Percentiles rank a stretch among this genome's conserved stretches.
phyloP scores from a whole-genome alignment of 1,140 invertebrate genomes.

The Dreissena polymorpha region DNA sequence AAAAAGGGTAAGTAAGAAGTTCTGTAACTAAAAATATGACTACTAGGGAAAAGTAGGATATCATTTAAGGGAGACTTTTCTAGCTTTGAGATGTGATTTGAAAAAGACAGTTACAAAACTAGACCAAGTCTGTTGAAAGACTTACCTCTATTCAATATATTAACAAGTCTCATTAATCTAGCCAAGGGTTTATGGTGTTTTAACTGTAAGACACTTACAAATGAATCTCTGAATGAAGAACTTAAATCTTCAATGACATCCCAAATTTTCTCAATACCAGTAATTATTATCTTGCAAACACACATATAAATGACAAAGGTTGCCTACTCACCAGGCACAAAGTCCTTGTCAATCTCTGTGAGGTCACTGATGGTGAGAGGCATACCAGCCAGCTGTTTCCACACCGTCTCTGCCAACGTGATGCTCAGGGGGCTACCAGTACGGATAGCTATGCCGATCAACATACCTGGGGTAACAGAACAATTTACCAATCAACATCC shows the following conservation, averaged over 20 bases:
- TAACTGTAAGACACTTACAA: not conserved
- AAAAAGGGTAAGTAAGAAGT: no score
- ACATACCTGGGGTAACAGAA: slow-evolving; percentile 79
- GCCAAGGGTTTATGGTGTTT: no score
- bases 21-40: no score
- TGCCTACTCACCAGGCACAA: slow-evolving; percentile 87
- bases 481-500: not conserved
- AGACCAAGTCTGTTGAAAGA: no score
- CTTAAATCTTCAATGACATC: not conserved
- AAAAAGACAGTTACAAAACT: no score
- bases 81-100: no score
- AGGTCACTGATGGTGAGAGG: slow-evolving; percentile 83
- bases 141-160: no score
- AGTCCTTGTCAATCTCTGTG: slow-evolving; percentile 97
- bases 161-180: no score
- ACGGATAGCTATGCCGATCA: slow-evolving; percentile 97
- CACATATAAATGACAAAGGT: not conserved
- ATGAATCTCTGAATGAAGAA: not conserved
- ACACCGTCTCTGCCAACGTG: slow-evolving; percentile 92
- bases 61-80: no score
- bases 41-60: no score
- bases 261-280: not conserved
- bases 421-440: slow-evolving; percentile 96
- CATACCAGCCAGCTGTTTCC: slow-evolving; percentile 85
- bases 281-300: not conserved